These are phyloP conservation scores for Lampris megalopsis DNA, from an alignment of 2,113 vertebrate genomes.

Conservation along the genomic window DNA sequence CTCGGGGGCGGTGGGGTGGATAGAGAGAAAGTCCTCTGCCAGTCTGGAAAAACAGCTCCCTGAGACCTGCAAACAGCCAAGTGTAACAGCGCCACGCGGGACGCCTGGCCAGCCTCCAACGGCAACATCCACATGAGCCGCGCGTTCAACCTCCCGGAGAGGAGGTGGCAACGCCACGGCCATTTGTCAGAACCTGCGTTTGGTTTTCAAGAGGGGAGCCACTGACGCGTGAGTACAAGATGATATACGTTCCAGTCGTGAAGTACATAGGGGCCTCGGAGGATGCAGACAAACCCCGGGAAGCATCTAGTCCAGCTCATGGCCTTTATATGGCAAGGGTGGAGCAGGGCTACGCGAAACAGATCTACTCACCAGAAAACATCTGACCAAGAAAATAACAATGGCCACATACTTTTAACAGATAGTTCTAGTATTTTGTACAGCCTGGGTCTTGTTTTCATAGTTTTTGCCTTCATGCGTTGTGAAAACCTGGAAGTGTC, in stretches of 20 bases:
- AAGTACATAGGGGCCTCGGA: conserved; percentile 7
- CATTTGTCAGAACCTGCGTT: conserved; percentile 19
- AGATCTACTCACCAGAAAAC: background rate
- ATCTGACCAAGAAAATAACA: too few relatives aligned
- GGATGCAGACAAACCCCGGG: background rate
- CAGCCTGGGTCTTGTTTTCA: too few relatives aligned
- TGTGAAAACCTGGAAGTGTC: too few relatives aligned
- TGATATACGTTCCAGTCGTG: background rate
- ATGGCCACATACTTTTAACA: too few relatives aligned
- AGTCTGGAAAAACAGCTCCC: conserved; percentile 71
- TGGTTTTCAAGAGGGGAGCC: conserved; percentile 9
- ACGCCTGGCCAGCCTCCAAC: conserved; percentile 53
- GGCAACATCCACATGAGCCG: conserved; percentile 59
- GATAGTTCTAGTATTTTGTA: too few relatives aligned
- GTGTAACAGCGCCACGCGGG: conserved; percentile 58
- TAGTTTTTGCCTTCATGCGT: too few relatives aligned
- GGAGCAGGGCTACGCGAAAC: background rate
- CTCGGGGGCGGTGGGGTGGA: too few relatives aligned
- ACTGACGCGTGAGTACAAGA: conserved; percentile 23
- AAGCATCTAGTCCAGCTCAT: conserved; percentile 1
- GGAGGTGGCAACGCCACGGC: conserved; percentile 33
- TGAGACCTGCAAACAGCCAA: conserved; percentile 62
- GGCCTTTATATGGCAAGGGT: background rate
- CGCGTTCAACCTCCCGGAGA: conserved; percentile 46
- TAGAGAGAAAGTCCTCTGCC: conserved; percentile 20